phyloP scores from a whole-genome alignment of 64 coral and sea anemone genomes.

The Cladopsammia gracilis region DNA sequence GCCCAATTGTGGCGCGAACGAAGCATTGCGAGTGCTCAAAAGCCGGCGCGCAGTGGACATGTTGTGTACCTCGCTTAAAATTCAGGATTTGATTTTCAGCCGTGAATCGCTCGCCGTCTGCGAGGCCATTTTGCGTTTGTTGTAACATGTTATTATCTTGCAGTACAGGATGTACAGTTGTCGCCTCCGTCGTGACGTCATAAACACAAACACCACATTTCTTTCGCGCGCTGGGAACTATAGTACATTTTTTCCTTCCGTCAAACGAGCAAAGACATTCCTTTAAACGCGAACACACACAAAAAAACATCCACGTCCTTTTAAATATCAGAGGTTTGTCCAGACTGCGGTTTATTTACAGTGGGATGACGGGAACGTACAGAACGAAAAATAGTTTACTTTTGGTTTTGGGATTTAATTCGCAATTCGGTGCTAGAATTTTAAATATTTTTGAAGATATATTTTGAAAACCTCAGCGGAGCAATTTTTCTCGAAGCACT shows the following conservation, averaged over 20 bases:
- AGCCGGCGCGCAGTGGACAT: conserved; percentile 20
- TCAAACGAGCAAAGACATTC: not conserved
- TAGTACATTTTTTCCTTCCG: not conserved
- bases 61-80: not conserved
- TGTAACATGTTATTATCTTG: not conserved
- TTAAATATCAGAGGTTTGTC: not conserved
- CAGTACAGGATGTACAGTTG: not conserved
- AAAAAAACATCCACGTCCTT: not conserved
- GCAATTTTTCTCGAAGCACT: too few species aligned
- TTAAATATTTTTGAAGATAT: too few species aligned
- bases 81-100: not conserved
- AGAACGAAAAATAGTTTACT: too few species aligned
- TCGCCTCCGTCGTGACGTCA: conserved; percentile 21
- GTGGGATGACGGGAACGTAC: too few species aligned
- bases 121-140: conserved; percentile 19
- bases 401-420: too few species aligned
- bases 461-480: too few species aligned
- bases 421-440: too few species aligned
- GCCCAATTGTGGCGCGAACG: conserved; percentile 39
- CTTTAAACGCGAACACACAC: not conserved
- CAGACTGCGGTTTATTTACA: not conserved
- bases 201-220: not conserved
- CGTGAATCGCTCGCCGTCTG: not conserved
- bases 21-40: conserved; percentile 18
- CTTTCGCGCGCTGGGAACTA: not conserved